Evolutionary conservation across 1,140 invertebrate genomes (phyloP), one percentile per base, ranked within the genome.

Genomic region (Camponotus floridanus): DNA sequence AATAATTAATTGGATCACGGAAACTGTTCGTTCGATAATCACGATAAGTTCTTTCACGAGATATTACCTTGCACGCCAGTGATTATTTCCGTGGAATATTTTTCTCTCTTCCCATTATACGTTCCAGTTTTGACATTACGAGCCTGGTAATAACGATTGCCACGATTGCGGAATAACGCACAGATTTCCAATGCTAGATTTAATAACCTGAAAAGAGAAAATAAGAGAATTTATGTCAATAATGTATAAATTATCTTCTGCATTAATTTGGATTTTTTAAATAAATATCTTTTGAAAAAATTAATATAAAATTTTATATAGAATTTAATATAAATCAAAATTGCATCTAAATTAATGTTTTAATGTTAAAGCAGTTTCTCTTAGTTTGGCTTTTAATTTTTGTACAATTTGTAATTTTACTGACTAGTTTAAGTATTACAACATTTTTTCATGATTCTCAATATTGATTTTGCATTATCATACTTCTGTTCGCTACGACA

Each of bases 1-100:
- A 42, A 73, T 73, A 62, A 83, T 83, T 83, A 83, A 83, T 74
- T 83, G 79, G 31, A 83, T 83, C 68, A 61, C 6, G 13, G 26
- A 26, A 83, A 74, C 39, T 59, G 64, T 70, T 48, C 36, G 33
- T 15, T 51, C 36, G 55, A 74, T 83, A 83, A 83, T 74, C 59
- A 31, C 39, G 42, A 62, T 61, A 83, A 81, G 68, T 83, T 13
- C 31, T 74, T 83, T n/a, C 68, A 5, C 13, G 11, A 62, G 39
- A 64, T 61, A 83, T 83, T 83, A 83, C 18, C 11, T 81, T 51
- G 36, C 68, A 7, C 55, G n/a, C 11, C 6, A 67, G 4, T 74
- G 26, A 83, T 83, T 73, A 61, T 83, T 74, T 73, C 55, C 39
- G n/a, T 18, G n/a, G 26, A 45, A 71, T 55, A 42, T 61, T 73